Conservation (phyloP, 2,113 vertebrate genomes). For the Eptesicus fuscus region DNA sequence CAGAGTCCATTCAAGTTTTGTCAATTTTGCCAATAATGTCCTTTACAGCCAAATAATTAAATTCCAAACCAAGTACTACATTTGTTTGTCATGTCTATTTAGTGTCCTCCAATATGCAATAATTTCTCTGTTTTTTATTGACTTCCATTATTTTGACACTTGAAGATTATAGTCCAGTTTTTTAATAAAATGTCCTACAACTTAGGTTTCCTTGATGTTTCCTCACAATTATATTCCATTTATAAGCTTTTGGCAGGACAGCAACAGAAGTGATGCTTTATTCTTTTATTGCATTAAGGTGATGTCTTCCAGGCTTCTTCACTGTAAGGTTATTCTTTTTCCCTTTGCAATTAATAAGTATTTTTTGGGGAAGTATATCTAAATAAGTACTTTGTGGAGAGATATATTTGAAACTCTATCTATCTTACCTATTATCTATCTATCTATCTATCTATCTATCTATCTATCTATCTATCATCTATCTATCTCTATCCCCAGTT, state of each 20-base stretch:
- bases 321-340: too few relatives aligned
- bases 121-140: not conserved
- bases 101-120: not conserved
- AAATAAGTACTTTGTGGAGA: not conserved
- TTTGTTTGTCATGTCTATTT: constrained; percentile 1
- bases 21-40: not conserved
- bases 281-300: constrained; percentile 33
- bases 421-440: not conserved
- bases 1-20: not conserved
- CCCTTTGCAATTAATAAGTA: too few relatives aligned
- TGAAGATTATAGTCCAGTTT: not conserved
- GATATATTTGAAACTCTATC: not conserved
- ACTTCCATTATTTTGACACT: not conserved
- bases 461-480: not conserved
- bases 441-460: not conserved
- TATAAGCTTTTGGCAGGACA: constrained; percentile 21
- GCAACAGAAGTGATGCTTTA: constrained; percentile 14
- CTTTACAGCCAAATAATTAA: not conserved
- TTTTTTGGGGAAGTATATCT: not conserved
- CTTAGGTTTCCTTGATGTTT: constrained; percentile 34
- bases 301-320: not conserved
- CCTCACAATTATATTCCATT: constrained; percentile 1
- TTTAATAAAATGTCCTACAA: not conserved
- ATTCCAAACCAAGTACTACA: not conserved
- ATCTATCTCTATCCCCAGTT: not conserved